Conservation (phyloP, 1,140 invertebrate genomes). For the Magallana angulata region DNA sequence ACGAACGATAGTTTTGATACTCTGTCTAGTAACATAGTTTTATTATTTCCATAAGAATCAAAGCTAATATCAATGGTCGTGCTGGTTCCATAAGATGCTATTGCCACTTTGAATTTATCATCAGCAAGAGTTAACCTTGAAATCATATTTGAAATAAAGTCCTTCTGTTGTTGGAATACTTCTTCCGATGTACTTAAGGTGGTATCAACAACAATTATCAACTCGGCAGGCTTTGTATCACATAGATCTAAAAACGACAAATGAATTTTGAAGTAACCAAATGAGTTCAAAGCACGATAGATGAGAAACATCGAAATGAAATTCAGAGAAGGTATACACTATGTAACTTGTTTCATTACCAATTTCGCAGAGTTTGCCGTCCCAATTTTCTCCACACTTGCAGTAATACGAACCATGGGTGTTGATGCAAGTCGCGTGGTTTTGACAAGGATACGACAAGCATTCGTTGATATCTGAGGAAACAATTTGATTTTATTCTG, state of each 20-base stretch:
- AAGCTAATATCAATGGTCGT: constrained; percentile 7
- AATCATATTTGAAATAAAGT: constrained; percentile 18
- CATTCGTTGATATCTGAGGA: constrained; percentile 64
- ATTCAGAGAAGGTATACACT: no score
- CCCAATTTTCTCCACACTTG: constrained; percentile 55
- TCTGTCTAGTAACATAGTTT: background rate
- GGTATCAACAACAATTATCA: constrained; percentile 25
- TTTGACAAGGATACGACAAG: constrained; percentile 60
- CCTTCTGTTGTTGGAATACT: constrained; percentile 16
- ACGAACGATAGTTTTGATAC: background rate
- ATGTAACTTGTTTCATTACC: constrained; percentile 81
- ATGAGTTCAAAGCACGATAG: no score
- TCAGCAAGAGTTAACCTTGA: constrained; percentile 9
- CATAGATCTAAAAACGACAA: constrained; percentile 30
- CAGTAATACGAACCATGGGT: constrained; percentile 52
- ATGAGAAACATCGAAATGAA: no score
- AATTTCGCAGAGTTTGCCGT: constrained; percentile 82
- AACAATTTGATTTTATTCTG: background rate
- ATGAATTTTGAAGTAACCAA: background rate
- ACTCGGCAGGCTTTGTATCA: background rate
- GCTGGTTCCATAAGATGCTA: background rate
- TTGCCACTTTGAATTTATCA: constrained; percentile 26
- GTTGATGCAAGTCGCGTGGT: constrained; percentile 65
- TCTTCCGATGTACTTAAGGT: background rate
- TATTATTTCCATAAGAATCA: constrained; percentile 17